Base-by-base conservation (phyloP, 1,140 invertebrate genomes). In the Brachionus rotundiformis region DNA sequence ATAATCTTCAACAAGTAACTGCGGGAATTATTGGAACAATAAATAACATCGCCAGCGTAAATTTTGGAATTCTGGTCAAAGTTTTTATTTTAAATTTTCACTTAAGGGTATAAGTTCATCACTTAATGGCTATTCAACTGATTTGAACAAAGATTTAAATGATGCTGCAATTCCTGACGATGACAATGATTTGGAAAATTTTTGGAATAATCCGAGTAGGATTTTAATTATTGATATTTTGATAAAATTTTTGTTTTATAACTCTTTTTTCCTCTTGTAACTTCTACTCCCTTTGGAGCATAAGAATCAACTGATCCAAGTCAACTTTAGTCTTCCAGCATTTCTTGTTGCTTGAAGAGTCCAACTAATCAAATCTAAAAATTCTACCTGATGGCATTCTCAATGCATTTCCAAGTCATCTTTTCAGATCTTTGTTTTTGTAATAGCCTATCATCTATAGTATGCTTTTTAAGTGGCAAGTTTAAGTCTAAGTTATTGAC, bases 61-160 rank as follows among this genome's bases (percentile, higher is more conserved):
- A 68, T 39, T 44, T 31, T 44, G 4, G 3, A 73, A 44, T 3
- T 25, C 44, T 7, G 8, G 6, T 7, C n/a, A 71, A 71, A 39
- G 8, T 39, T 68, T 39, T 6, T 16, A 1, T 71, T 71, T 39
- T 41, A 23, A 27, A 29, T 73, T n/a, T n/a, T n/a, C n/a, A n/a
- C n/a, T n/a, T n/a, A 68, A 79, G 76, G 76, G 47, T 36, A 23
- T 79, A 31, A 79, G 44, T 41, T 59, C 76, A 16, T 79, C 68
- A 19, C 10, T 73, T 7, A 73, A 44, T 73, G 68, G 68, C 13
- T 73, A 59, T 63, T 63, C 59, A 63, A 59, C 19, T 59, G 47
- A 39, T 59, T 41, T 54, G 16, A 19, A 79, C 13, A 79, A 36
- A 36, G 47, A 63, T 39, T 19, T 79, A n/a, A 54, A 13, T 59